phyloP scores from a whole-genome alignment of 2,888 invertebrate species.

The Sinopyrophorus schimmeli region DNA sequence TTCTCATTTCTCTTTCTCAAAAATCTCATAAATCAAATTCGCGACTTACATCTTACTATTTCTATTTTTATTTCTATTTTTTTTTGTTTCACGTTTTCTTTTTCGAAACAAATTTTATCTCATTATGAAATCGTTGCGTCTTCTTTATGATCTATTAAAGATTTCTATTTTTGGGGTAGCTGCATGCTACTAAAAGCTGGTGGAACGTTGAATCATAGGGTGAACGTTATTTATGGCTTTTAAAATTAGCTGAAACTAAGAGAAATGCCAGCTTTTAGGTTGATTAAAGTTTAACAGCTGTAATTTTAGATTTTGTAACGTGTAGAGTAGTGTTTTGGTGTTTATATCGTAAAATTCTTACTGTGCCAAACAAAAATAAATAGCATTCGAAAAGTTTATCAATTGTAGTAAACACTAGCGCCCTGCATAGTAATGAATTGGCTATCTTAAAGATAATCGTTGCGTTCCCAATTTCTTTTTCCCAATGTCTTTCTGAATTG shows the following conservation, averaged over 20 bases:
- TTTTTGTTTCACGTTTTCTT: background rate
- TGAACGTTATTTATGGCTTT: constrained; percentile 34
- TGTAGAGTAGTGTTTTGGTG: constrained; percentile 2
- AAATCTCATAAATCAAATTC: constrained; percentile 12
- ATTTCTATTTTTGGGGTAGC: constrained; percentile 32
- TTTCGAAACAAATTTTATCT: background rate
- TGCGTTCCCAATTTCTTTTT: too few species aligned
- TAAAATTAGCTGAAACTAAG: constrained; percentile 37
- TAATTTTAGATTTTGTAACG: constrained; percentile 20
- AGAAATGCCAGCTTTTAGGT: constrained; percentile 37
- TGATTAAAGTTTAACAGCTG: constrained; percentile 38
- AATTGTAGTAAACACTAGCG: too few species aligned
- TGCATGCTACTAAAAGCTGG: constrained; percentile 24
- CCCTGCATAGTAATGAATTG: too few species aligned
- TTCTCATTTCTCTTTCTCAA: constrained; percentile 13
- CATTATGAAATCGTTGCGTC: constrained; percentile 10
- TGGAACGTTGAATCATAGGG: constrained; percentile 25
- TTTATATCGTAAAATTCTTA: background rate
- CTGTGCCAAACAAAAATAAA: constrained; percentile 1
- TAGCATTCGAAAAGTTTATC: background rate
- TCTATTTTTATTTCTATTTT: constrained; percentile 2
- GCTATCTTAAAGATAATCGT: too few species aligned
- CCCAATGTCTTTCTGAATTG: too few species aligned
- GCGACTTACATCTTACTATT: constrained; percentile 7
- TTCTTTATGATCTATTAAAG: constrained; percentile 26